A percentile compares a stretch with the other conserved stretches of the same genome.
phyloP scores from a whole-genome alignment of 2,888 invertebrate species.

The Leptarthrus brevirostris region DNA sequence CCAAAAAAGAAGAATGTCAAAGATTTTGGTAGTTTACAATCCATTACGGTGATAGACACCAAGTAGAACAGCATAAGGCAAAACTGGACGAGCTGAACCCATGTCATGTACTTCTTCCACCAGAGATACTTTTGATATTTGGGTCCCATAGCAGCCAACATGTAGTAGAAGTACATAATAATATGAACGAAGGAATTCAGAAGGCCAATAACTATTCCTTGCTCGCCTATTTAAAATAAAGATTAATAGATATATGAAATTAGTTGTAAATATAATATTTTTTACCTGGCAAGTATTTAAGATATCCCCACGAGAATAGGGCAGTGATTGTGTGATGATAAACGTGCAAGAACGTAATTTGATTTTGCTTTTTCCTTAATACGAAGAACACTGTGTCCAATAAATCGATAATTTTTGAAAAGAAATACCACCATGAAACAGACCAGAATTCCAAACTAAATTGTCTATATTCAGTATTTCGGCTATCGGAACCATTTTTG shows the following conservation, averaged over 20 bases:
- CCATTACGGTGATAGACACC: slow-evolving; percentile 67
- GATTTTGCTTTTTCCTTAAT: too few species aligned
- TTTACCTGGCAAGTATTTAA: slow-evolving; percentile 80
- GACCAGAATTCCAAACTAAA: too few species aligned
- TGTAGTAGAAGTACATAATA: slow-evolving; percentile 70
- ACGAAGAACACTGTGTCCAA: too few species aligned
- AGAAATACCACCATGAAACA: too few species aligned
- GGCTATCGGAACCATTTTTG: too few species aligned
- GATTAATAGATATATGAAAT: slow-evolving; percentile 40
- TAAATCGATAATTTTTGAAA: too few species aligned
- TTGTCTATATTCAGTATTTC: too few species aligned
- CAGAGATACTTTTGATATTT: slow-evolving; percentile 69
- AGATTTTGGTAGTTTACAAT: slow-evolving; percentile 71
- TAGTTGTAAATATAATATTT: neutral
- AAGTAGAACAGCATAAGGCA: slow-evolving; percentile 75
- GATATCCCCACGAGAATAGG: slow-evolving; percentile 82
- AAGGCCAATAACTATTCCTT: slow-evolving; percentile 68
- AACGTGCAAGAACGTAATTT: too few species aligned
- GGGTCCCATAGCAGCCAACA: slow-evolving; percentile 69
- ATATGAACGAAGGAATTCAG: too few species aligned
- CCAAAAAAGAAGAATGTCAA: slow-evolving; percentile 71
- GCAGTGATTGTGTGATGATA: too few species aligned
- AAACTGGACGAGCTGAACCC: slow-evolving; percentile 72
- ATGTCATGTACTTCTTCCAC: slow-evolving; percentile 71
- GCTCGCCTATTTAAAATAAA: slow-evolving; percentile 61